Percentiles rank a stretch among this genome's conserved stretches.
Conservation (phyloP, 2,888 invertebrate species). For the Coleophora flavipennella region DNA sequence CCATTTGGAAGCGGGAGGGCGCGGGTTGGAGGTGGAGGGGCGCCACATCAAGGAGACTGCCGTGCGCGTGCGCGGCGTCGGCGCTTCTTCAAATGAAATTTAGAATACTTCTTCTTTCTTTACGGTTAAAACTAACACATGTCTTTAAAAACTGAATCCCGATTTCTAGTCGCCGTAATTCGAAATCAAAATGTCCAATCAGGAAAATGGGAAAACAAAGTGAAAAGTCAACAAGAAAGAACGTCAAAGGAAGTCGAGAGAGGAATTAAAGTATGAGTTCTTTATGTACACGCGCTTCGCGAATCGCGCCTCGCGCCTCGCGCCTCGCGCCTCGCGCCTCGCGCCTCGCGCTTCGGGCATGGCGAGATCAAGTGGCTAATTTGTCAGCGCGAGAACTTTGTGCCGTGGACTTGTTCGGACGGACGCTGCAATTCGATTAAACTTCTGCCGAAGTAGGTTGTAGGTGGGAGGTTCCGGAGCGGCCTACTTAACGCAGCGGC, state of each 20-base stretch:
- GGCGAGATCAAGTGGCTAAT: constrained; percentile 60
- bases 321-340: constrained; percentile 33
- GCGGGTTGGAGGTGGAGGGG: constrained; percentile 28
- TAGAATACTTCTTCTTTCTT: constrained; percentile 61
- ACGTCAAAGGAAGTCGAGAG: constrained; percentile 28
- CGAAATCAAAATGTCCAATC: constrained; percentile 17
- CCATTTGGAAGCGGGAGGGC: constrained; percentile 45
- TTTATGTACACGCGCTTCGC: constrained; percentile 44
- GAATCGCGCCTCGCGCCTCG: constrained; percentile 36
- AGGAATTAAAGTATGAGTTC: constrained; percentile 42
- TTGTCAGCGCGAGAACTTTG: constrained; percentile 58
- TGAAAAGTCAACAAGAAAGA: constrained; percentile 34
- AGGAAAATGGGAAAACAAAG: constrained; percentile 25
- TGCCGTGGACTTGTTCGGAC: constrained; percentile 35
- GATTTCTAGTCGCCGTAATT: no score
- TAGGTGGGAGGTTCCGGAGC: constrained; percentile 23
- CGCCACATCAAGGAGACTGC: constrained; percentile 64
- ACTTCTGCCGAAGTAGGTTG: constrained; percentile 53
- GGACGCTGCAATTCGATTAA: constrained; percentile 68
- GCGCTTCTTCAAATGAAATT: constrained; percentile 63
- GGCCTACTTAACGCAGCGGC: constrained; percentile 53
- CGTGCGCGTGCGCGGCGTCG: constrained; percentile 40
- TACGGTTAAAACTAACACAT: constrained; percentile 29
- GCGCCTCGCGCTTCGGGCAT: constrained; percentile 39
- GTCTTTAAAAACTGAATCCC: constrained; percentile 10